These are phyloP conservation scores for Cryptus viduatorius DNA, from an alignment of 2,888 invertebrate genomes.

Conservation along the genomic window DNA sequence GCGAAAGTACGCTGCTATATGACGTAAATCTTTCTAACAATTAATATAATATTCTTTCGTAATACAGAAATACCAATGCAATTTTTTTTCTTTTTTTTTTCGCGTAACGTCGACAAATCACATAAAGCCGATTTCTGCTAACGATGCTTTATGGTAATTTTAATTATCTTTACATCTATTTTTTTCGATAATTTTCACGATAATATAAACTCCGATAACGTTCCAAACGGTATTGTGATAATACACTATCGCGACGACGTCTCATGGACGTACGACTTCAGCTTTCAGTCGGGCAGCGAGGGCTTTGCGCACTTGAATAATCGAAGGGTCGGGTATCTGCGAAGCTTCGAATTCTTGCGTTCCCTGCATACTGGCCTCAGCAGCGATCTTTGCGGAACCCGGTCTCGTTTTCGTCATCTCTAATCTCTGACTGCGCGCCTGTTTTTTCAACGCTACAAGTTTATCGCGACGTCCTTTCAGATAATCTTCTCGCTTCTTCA, in stretches of 20 bases:
- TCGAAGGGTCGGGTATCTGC: conserved; percentile 84
- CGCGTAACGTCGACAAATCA: background rate
- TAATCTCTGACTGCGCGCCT: conserved; percentile 93
- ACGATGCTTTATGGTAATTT: background rate
- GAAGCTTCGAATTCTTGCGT: conserved; percentile 76
- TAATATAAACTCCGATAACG: background rate
- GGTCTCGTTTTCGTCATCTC: conserved; percentile 87
- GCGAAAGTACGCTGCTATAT: background rate
- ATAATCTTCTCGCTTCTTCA: conserved; percentile 93
- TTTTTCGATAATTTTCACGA: background rate
- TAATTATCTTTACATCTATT: background rate
- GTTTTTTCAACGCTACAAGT: conserved; percentile 94
- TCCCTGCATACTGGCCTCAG: conserved; percentile 81
- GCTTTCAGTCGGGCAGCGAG: conserved; percentile 93
- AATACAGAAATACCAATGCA: background rate
- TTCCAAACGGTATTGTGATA: background rate
- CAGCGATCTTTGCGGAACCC: conserved; percentile 80
- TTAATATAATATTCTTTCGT: background rate
- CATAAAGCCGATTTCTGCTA: background rate
- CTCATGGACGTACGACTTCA: conserved; percentile 91
- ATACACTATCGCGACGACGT: background rate
- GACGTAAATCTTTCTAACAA: background rate
- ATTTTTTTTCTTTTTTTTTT: background rate
- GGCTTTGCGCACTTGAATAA: conserved; percentile 92
- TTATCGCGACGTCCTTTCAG: conserved; percentile 96